Evolutionary conservation across 2,888 invertebrate genomes (phyloP), one percentile per base, ranked within the genome.

Genomic region (Epistrophe eligans): DNA sequence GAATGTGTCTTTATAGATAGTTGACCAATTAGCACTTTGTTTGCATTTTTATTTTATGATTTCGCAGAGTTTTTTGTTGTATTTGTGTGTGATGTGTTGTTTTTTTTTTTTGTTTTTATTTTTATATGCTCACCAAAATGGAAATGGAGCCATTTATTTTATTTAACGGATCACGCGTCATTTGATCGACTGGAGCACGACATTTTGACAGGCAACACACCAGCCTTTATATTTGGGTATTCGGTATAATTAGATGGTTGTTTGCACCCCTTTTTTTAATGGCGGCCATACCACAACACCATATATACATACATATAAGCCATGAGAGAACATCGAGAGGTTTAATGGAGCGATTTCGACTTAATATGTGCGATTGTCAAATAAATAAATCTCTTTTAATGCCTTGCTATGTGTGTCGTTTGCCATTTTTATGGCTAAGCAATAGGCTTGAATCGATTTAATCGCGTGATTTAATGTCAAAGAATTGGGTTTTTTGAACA

Each of bases 1-100:
- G 67, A 70, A 55, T 70, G 55, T 67, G 50, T 55, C 70, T 40
- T 45, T 66, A 62, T 77, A 66, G 77, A 82, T 82, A 82, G 85
- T 82, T 85, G 70, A 79, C 82, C 85, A 85, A 85, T 85, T 85
- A 85, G 82, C 85, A 82, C 85, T 79, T 79, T 82, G 70, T 70
- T 55, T 70, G 62, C 58, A 74, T 79, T 82, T 77, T 77, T 81
- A 64, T 82, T 82, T 85, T 85, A 82, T 74, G 85, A 74, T 74
- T 77, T 24, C 50, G 38, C 35, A 35, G 67, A 66, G 48, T 66
- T 81, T 71, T 32, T 48, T 48, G 24, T 24, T 24, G 1, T 24
- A 1, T 2, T 24, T 13, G 50, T 67, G 10, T 48, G 13, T 11
- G n/a, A 32, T 67, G 52, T 79, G 62, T 70, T n/a, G n/a, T n/a